Evolutionary conservation across 2,113 vertebrate species (phyloP), one percentile per base, ranked within the genome.

Genomic region (Motacilla tschutschensis): DNA sequence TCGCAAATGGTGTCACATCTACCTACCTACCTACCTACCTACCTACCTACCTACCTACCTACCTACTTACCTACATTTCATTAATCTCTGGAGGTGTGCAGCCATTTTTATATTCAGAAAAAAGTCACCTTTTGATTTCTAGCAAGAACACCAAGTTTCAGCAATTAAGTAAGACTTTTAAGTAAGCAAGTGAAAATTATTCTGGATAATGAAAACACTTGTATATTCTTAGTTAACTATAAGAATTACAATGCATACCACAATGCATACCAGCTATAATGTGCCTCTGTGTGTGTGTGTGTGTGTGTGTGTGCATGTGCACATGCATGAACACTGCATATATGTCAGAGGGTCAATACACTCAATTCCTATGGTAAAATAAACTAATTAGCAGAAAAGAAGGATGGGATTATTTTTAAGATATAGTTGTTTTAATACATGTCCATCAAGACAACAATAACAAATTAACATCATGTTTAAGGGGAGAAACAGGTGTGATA

Each of bases 401-500:
- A 26, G 26, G 8, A 58, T 75, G 14, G 41, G 74, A 69, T 79
- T 89, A 67, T 55, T 79, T 70, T 87, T 35, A 87, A 36, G 8
- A 36, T 78, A 69, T 41, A 62, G 20, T 54, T 63, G 25, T 57
- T 67, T 64, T 67, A 57, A 28, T 77, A 58, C 18, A 64, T 54
- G 35, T 50, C 35, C 10, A 14, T 92, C 36, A 82, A 73, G 65
- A 35, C 28, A 77, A 85, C 46, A 83, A 64, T 76, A 91, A 59
- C 31, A 72, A 95, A 94, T 84, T 78, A 87, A 57, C 24, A 66
- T 89, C 54, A 67, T 2, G 15, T 64, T 72, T 79, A 77, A 87
- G 21, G 29, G 46, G 8, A 91, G 53, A 87, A 88, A 79, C 48
- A 90, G 38, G 79, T 95, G 74, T 89, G 93, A 89, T 90, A 87